Evolutionary conservation across 2,113 vertebrate species (phyloP).

Genomic region (Ifrita kowaldi): DNA sequence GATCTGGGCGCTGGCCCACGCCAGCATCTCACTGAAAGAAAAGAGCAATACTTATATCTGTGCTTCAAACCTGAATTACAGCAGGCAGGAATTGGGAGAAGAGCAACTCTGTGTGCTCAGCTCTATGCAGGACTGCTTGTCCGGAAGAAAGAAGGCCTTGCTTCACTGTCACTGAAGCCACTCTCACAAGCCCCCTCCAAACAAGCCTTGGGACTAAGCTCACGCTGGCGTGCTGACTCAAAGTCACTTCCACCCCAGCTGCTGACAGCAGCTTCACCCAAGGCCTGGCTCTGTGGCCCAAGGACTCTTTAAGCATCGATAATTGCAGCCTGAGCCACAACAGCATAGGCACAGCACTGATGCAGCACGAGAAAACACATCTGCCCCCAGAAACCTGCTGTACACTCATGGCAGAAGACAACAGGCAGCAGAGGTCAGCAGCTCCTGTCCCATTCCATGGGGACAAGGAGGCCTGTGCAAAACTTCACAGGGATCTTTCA

Average conservation of each 20-base stretch:
- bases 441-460: conserved; percentile 49
- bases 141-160: background rate
- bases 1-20: conserved; percentile 96
- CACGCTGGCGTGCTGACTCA: background rate
- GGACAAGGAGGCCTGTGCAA: background rate
- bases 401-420: background rate
- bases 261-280: background rate
- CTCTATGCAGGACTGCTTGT: background rate
- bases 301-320: background rate
- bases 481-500: background rate
- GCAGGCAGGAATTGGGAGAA: background rate
- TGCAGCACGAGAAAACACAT: rapidly evolving
- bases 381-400: background rate
- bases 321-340: background rate
- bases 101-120: background rate
- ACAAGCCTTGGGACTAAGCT: background rate
- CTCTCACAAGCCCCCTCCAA: background rate
- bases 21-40: conserved; percentile 88
- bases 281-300: background rate
- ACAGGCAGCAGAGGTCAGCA: background rate
- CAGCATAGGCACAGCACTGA: background rate
- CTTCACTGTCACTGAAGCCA: background rate
- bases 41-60: background rate
- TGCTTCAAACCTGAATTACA: background rate
- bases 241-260: background rate